phyloP scores from a whole-genome alignment of 2,888 invertebrate genomes.

The Ormyrus labotus region DNA sequence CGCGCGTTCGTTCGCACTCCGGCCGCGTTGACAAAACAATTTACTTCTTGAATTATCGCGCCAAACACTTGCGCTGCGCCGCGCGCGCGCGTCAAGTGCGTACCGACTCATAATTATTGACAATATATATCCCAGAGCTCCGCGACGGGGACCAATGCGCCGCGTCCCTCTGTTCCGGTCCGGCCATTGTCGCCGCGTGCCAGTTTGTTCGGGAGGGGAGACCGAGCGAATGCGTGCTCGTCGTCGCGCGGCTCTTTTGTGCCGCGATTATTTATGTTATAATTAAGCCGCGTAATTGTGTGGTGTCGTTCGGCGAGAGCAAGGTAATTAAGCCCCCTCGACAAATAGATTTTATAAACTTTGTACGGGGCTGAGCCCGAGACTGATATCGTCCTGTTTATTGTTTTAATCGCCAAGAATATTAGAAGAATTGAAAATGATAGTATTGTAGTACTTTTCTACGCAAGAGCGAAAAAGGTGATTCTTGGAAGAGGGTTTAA shows the following conservation, averaged over 20 bases:
- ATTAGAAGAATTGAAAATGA: too few relatives aligned
- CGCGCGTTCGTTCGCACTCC: too few relatives aligned
- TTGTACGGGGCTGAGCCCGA: not conserved
- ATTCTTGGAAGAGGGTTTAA: too few relatives aligned
- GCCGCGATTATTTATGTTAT: slow-evolving; percentile 31
- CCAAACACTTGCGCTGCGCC: not conserved
- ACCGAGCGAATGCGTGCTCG: too few relatives aligned
- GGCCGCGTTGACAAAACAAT: slow-evolving; percentile 15
- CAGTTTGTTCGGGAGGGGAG: too few relatives aligned
- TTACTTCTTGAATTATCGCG: slow-evolving; percentile 18
- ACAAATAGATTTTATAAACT: slow-evolving; percentile 18
- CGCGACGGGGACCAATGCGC: too few relatives aligned
- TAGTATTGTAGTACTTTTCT: too few relatives aligned
- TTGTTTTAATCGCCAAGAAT: too few relatives aligned
- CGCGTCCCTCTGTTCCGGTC: too few relatives aligned
- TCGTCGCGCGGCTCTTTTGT: slow-evolving; percentile 12
- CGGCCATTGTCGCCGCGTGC: too few relatives aligned
- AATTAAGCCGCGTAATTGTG: slow-evolving; percentile 22
- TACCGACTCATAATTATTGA: slow-evolving; percentile 33
- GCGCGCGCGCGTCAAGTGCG: not conserved
- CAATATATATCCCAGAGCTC: not conserved
- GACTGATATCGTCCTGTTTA: not conserved
- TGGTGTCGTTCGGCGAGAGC: not conserved
- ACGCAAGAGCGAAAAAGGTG: too few relatives aligned
- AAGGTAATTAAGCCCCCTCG: not conserved